Conservation (phyloP, 2,113 vertebrate species). For the Litocranius walleri region DNA sequence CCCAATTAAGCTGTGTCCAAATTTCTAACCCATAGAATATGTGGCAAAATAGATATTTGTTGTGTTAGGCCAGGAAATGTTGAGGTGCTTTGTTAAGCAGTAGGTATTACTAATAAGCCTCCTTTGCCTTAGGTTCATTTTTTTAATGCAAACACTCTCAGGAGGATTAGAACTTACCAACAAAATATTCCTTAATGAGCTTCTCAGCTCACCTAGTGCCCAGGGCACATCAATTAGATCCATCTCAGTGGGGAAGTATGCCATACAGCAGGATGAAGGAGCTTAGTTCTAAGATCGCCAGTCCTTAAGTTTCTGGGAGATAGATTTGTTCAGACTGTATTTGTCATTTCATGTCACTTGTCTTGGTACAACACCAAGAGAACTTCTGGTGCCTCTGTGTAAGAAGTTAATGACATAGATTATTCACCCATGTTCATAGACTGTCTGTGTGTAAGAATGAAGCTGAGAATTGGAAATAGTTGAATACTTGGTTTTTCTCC, state of each 20-base stretch:
- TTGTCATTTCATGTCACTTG: not conserved
- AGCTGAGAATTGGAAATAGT: not conserved
- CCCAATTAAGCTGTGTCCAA: not conserved
- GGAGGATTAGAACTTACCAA: not conserved
- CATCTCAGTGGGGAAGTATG: not conserved
- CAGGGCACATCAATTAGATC: not conserved
- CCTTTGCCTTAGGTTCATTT: not conserved
- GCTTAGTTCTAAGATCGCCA: not conserved
- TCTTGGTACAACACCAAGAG: not conserved
- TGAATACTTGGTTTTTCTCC: not conserved
- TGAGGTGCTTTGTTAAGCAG: not conserved
- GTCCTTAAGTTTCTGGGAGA: not conserved
- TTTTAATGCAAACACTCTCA: not conserved
- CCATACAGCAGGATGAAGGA: no score
- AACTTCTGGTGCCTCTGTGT: not conserved
- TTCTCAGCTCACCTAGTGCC: not conserved
- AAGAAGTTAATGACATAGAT: not conserved
- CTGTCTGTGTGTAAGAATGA: not conserved
- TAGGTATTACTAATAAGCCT: not conserved
- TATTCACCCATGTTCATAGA: not conserved
- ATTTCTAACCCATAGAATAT: not conserved
- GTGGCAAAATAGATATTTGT: not conserved
- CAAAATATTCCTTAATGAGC: not conserved
- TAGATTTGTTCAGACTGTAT: not conserved
- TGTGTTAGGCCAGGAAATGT: not conserved